These are phyloP conservation scores for Tachina fera DNA, from an alignment of 2,888 invertebrate species.

Conservation along the genomic window DNA sequence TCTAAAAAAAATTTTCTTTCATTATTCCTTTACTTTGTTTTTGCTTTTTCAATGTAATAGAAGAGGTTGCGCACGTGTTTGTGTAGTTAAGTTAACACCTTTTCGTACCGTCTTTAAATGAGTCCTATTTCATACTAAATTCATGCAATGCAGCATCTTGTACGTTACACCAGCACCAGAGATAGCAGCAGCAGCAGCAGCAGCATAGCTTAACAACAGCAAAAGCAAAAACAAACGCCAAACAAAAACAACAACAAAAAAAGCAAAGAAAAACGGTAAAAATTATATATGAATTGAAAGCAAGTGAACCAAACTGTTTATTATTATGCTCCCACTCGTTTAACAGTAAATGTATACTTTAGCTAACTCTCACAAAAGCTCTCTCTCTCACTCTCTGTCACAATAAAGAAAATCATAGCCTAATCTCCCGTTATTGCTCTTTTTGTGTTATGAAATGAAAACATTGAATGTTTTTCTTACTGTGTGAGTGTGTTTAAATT, in stretches of 20 bases:
- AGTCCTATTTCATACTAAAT: constrained; percentile 72
- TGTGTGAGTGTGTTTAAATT: neutral
- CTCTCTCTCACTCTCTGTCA: neutral
- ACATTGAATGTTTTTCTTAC: neutral
- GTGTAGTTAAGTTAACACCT: constrained; percentile 63
- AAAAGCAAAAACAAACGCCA: constrained; percentile 45
- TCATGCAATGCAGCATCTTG: constrained; percentile 69
- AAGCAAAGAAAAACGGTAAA: constrained; percentile 22
- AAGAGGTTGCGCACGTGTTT: constrained; percentile 70
- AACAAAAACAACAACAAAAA: constrained; percentile 15
- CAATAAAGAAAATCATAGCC: neutral
- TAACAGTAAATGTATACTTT: constrained; percentile 11
- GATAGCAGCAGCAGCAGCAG: constrained; percentile 24
- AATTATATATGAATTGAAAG: constrained; percentile 11
- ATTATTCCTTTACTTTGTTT: constrained; percentile 24
- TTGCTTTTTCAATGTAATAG: constrained; percentile 46
- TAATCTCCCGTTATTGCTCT: constrained; percentile 10
- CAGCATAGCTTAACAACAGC: constrained; percentile 18
- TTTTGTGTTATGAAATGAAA: constrained; percentile 7
- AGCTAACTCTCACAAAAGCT: constrained; percentile 25
- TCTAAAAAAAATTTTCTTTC: constrained; percentile 25
- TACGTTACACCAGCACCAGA: constrained; percentile 60
- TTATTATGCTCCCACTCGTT: constrained; percentile 54
- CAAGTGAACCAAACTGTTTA: constrained; percentile 39
- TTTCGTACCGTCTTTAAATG: constrained; percentile 72